Evolutionary conservation across 2,113 vertebrate genomes (phyloP).

Genomic region (Nothobranchius furzeri): DNA sequence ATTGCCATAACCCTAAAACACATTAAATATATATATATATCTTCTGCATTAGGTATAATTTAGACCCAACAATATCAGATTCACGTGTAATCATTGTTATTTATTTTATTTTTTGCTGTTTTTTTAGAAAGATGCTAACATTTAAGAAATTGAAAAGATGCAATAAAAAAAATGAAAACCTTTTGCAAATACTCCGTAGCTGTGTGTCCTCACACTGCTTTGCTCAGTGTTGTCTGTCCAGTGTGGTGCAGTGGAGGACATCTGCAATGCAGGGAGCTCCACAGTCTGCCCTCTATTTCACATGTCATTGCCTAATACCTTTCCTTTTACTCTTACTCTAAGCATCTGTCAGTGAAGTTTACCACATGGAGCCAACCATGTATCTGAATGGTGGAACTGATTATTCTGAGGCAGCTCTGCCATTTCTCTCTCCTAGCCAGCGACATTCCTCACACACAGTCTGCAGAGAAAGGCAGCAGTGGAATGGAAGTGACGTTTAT

Average conservation of each 20-base stretch:
- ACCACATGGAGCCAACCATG: constrained; percentile 61
- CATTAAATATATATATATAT: constrained; percentile 25
- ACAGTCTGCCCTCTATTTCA: constrained; percentile 75
- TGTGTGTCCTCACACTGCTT: constrained; percentile 41
- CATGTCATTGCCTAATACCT: constrained; percentile 74
- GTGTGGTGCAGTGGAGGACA: constrained; percentile 66
- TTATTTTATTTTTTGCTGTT: constrained; percentile 6
- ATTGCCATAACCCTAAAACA: constrained; percentile 38
- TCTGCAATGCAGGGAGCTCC: constrained; percentile 70
- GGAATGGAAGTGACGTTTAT: constrained; percentile 30
- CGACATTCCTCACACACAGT: constrained; percentile 47
- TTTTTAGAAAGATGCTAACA: constrained; percentile 10
- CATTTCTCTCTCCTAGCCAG: constrained; percentile 26
- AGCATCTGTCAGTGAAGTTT: constrained; percentile 71
- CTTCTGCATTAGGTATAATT: constrained; percentile 23
- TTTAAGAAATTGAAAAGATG: neutral
- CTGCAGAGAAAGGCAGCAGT: constrained; percentile 26
- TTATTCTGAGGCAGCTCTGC: constrained; percentile 44
- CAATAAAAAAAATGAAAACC: neutral
- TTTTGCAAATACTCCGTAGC: constrained; percentile 25
- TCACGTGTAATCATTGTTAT: constrained; percentile 7
- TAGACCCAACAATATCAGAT: constrained; percentile 2
- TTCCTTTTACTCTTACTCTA: constrained; percentile 68
- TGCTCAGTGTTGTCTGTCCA: constrained; percentile 57
- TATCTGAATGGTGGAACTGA: constrained; percentile 50